Evolutionary conservation across 2,888 invertebrate species (phyloP), one percentile per base, ranked within the genome.

Genomic region (Odontomyia ornata): DNA sequence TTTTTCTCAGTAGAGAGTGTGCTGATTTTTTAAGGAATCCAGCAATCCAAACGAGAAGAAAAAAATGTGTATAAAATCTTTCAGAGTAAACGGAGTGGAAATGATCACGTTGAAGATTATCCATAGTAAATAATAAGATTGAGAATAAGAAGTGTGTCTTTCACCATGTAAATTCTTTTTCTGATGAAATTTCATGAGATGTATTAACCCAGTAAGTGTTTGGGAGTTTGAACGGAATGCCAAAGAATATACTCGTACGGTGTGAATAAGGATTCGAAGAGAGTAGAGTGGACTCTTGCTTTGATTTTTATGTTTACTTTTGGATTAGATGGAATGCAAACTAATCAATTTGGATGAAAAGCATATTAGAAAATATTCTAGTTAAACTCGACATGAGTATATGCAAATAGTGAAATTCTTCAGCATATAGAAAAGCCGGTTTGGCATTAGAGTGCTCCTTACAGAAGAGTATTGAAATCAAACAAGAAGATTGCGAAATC

Each of bases 1-100:
- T 28, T 56, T 27, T 56, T 64, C 30, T 30, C 36, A 30, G 36
- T 43, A 18, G 36, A 65, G 65, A 65, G 52, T 72, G 71, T 72
- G 71, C 71, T 69, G n/a, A 56, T 52, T 72, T 72, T 72, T 72
- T 72, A 72, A 72, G 71, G 71, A 72, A 72, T 72, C 52, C 30
- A 56, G 9, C 5, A 36, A 36, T n/a, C n/a, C n/a, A n/a, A n/a
- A n/a, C n/a, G 9, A 72, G 28, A 65, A 65, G 15, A 52, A 72
- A 72, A 47, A 43, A 65, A 3, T 36, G 36, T 36, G 27, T 43
- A 65, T 36, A 36, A 65, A 72, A 72, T 36, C 36, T 36, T 72
- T 30, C 71, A 56, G 71, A 21, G 71, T 56, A 56, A 72, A 72
- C 71, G 28, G 28, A 72, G 71, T 72, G 69, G 69, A 71, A 71